phyloP scores from a whole-genome alignment of 2,888 invertebrate species.

The Acanthoscelides obtectus region DNA sequence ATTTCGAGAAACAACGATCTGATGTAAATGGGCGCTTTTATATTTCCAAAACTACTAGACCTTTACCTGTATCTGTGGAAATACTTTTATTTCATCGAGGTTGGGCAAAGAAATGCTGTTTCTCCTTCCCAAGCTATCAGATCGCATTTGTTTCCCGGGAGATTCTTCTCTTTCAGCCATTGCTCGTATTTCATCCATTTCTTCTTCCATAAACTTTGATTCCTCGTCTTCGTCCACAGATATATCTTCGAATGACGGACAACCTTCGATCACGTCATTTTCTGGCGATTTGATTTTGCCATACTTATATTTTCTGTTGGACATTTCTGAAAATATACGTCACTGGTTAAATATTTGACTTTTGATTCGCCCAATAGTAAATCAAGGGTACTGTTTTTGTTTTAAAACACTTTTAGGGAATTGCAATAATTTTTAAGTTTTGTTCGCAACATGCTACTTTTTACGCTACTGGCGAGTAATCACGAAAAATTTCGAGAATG shows the following conservation, averaged over 20 bases:
- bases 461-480: no score
- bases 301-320: constrained; percentile 19
- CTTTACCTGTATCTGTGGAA: constrained; percentile 22
- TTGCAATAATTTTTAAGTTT: no score
- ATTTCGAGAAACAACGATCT: no score
- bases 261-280: constrained; percentile 30
- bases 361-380: no score
- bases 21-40: no score
- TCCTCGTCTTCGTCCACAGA: constrained; percentile 15
- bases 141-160: constrained; percentile 10
- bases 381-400: no score
- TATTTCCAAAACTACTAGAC: constrained; percentile 1
- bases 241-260: constrained; percentile 25
- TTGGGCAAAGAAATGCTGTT: constrained; percentile 73
- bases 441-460: no score
- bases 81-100: constrained; percentile 61
- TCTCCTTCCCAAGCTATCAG: constrained; percentile 49
- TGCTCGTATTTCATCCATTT: not conserved
- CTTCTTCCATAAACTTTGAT: constrained; percentile 10
- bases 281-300: constrained; percentile 15
- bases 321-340: constrained; percentile 12
- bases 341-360: no score
- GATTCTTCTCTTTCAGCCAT: not conserved
- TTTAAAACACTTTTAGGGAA: no score
- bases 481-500: no score